phyloP scores from a whole-genome alignment of 1,140 invertebrate species.

The Drosophila bipectinata region DNA sequence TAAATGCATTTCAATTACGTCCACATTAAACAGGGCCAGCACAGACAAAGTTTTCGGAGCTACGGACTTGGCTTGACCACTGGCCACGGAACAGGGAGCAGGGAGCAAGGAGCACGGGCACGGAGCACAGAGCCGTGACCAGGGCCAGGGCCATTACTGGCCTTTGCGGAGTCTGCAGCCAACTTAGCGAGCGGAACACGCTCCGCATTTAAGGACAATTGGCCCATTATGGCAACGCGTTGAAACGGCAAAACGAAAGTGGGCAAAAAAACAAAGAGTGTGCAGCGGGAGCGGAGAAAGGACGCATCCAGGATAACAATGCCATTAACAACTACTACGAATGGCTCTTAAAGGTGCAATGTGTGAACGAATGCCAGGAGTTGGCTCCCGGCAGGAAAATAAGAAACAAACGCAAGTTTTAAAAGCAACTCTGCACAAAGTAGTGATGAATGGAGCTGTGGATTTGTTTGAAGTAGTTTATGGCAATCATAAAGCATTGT shows the following conservation, averaged over 20 bases:
- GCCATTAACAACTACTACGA: slow-evolving; percentile 62
- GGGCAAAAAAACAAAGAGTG: slow-evolving; percentile 55
- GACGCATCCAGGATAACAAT: slow-evolving; percentile 56
- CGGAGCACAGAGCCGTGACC: neutral
- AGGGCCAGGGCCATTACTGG: slow-evolving; percentile 19
- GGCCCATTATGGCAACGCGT: slow-evolving; percentile 80
- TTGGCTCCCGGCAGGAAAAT: slow-evolving; percentile 8
- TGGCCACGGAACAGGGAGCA: neutral
- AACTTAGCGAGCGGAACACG: slow-evolving; percentile 60
- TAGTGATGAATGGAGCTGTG: slow-evolving; percentile 15
- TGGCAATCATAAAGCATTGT: slow-evolving; percentile 1
- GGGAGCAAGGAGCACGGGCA: neutral
- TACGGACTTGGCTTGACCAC: slow-evolving; percentile 36
- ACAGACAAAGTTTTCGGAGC: slow-evolving; percentile 72
- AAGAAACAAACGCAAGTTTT: slow-evolving; percentile 12
- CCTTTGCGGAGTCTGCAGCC: slow-evolving; percentile 38
- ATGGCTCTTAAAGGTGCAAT: slow-evolving; percentile 54
- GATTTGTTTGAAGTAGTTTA: slow-evolving; percentile 5
- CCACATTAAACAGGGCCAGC: slow-evolving; percentile 76
- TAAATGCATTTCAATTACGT: slow-evolving; percentile 83
- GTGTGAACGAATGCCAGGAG: slow-evolving; percentile 40
- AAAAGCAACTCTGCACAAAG: slow-evolving; percentile 4
- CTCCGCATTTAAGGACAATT: slow-evolving; percentile 75
- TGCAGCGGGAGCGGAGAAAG: slow-evolving; percentile 2
- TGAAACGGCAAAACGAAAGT: slow-evolving; percentile 77